Conservation (phyloP, 1,140 invertebrate species). For the Halesus radiatus region DNA sequence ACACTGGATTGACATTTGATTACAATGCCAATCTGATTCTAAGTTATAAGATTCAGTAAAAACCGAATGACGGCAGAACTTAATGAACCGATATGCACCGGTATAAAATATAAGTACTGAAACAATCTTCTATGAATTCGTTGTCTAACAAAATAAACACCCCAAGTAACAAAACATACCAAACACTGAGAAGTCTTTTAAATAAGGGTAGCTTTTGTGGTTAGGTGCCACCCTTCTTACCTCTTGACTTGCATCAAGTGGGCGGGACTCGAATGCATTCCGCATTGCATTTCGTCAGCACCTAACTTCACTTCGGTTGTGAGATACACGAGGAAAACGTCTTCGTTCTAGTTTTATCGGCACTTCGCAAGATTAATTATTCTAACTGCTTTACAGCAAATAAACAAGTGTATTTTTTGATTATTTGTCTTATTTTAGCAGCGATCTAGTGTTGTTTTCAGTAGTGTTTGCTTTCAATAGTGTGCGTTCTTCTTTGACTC, state of each 20-base stretch:
- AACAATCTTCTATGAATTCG: too few species aligned
- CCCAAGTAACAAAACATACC: too few species aligned
- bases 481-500: neutral
- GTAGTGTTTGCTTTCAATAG: neutral
- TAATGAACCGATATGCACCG: too few species aligned
- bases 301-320: slow-evolving; percentile 17
- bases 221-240: neutral
- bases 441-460: neutral
- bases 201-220: neutral
- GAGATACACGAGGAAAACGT: neutral
- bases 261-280: slow-evolving; percentile 25
- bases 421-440: neutral
- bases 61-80: too few species aligned
- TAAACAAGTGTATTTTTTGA: neutral
- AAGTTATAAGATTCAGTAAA: too few species aligned
- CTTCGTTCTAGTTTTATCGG: neutral
- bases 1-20: too few species aligned
- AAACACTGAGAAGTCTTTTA: too few species aligned
- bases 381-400: neutral
- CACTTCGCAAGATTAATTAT: neutral
- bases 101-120: too few species aligned
- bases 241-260: neutral
- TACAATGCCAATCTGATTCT: too few species aligned
- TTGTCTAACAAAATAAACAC: too few species aligned
- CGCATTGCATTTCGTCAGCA: slow-evolving; percentile 17